Conservation (phyloP, 2,888 invertebrate genomes). For the Temnothorax rugatulus region DNA sequence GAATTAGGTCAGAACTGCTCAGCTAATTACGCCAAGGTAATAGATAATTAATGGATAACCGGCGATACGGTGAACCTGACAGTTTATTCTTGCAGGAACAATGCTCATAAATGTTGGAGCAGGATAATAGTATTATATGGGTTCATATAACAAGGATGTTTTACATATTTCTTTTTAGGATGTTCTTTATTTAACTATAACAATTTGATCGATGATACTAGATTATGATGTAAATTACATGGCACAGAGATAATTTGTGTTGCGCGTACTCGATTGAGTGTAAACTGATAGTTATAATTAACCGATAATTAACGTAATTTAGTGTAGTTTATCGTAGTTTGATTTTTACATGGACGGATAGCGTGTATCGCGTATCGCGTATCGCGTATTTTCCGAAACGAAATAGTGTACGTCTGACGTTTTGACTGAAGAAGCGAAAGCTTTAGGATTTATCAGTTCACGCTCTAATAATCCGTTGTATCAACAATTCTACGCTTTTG, state of each 20-base stretch:
- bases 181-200: constrained; percentile 27
- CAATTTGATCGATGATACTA: background rate
- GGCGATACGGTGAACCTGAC: constrained; percentile 44
- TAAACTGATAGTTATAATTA: background rate
- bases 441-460: constrained; percentile 74
- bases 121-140: constrained; percentile 26
- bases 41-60: constrained; percentile 54
- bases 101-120: constrained; percentile 47
- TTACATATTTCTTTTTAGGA: background rate
- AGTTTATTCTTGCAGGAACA: constrained; percentile 52
- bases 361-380: background rate
- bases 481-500: constrained; percentile 56
- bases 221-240: background rate
- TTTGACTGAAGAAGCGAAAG: constrained; percentile 60
- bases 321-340: background rate
- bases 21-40: constrained; percentile 44
- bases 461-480: constrained; percentile 72
- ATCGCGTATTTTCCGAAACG: background rate
- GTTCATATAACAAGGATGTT: background rate
- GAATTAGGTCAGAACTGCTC: constrained; percentile 49
- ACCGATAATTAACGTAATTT: constrained; percentile 1
- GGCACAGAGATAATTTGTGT: background rate
- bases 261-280: background rate
- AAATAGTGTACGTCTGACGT: constrained; percentile 38
- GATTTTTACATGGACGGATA: background rate